Base-by-base conservation (phyloP, 2,888 invertebrate genomes). In the Lasioglossum oenotherae region DNA sequence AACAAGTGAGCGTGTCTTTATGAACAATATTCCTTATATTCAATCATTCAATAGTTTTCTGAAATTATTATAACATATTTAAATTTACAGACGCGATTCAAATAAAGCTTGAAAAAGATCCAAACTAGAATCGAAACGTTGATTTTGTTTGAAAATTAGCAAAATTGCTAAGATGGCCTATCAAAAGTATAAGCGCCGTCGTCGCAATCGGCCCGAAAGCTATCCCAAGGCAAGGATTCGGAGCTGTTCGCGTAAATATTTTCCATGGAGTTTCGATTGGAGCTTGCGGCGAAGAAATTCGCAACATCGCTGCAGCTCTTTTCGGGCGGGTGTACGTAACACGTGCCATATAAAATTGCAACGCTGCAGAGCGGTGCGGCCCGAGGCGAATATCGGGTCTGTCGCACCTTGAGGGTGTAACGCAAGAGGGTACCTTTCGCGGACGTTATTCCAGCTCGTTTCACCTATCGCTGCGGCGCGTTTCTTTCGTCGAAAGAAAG, bases 271-370 rank as follows among this genome's bases (percentile, higher is more conserved):
- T 64, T 31, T 27, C 5, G 35, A 23, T 67, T 19, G 19, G 19
- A 67, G 10, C 31, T 31, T 4, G 31, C 10, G 67, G 19, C 31
- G 8, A 23, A 69, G 38, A 69, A 41, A 38, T 69, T 41, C 41
- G 12, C 69, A 35, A 12, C 38, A 23, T 69, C 41, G 69, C 2
- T 69, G 69, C 38, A 4, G 10, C 10, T 69, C n/a, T 12, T 19
- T 12, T 41, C 69, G 12, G 23, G 12, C 69, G n/a, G 23, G 69
- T 69, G 69, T 69, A 79, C 23, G 75, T 80, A 75, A 82, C 75
- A 88, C 76, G 88, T 88, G 88, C 88, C 88, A 87, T 88, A 64
- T 64, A 31, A 64, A 64, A 87, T 75, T 67, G 60, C 67, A 71
- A 44, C 53, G 76, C 16, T n/a, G 23, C 67, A 19, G 8, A n/a